phyloP scores from a whole-genome alignment of 2,797 vertebrate species.

The Cossypha niveicapilla region DNA sequence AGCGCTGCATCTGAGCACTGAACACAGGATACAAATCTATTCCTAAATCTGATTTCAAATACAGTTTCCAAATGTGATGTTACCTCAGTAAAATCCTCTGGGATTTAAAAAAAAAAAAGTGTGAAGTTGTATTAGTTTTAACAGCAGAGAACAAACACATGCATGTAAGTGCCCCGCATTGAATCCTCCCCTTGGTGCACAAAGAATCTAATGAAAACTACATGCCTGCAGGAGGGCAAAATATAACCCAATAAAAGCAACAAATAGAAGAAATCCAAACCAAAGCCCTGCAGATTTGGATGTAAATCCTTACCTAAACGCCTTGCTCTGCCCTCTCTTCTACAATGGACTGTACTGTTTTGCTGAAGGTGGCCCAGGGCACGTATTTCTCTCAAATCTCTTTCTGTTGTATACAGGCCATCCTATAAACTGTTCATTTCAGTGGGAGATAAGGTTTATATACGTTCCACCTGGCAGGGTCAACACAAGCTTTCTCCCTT shows the following conservation, averaged over 20 bases:
- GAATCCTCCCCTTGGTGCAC: not conserved
- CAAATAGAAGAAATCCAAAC: not conserved
- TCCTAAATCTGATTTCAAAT: not conserved
- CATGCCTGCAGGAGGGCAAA: not conserved
- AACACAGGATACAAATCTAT: not conserved
- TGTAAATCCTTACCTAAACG: not conserved
- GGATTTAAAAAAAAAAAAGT: not conserved
- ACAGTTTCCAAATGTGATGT: not conserved
- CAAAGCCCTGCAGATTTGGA: not conserved
- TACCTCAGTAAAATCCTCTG: not conserved
- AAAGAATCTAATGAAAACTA: not conserved
- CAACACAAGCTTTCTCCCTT: not conserved
- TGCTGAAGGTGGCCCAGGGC: not conserved
- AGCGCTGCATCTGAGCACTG: not conserved
- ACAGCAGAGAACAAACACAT: not conserved
- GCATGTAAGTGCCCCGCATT: accelerated
- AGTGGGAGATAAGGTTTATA: not conserved
- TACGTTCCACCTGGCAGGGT: not conserved
- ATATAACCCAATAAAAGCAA: slow-evolving; percentile 15
- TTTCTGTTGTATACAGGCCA: not conserved
- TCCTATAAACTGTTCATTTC: not conserved
- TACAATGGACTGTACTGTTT: not conserved
- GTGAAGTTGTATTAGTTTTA: not conserved
- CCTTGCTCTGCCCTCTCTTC: not conserved
- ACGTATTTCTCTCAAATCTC: not conserved